Conservation (phyloP, 2,888 invertebrate genomes). For the Caenorhabditis sinica region DNA sequence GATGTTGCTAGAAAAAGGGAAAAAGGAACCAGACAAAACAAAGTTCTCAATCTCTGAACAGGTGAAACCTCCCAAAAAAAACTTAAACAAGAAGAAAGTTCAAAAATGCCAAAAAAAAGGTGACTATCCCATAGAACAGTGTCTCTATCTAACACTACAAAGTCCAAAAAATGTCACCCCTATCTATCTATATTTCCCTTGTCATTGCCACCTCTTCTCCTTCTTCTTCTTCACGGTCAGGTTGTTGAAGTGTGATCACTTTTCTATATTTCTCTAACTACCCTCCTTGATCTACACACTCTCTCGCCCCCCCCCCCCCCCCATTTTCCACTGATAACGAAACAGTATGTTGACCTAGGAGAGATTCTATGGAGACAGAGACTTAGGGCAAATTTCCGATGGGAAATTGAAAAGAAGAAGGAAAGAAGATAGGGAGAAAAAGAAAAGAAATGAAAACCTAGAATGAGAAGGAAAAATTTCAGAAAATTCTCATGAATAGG, state of each 20-base stretch:
- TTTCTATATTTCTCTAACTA: background rate
- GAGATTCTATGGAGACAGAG: conserved; percentile 16
- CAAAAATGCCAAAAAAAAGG: background rate
- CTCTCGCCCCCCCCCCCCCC: background rate
- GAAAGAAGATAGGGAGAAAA: background rate
- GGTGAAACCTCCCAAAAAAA: background rate
- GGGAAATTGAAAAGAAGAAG: background rate
- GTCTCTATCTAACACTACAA: background rate
- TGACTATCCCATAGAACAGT: background rate
- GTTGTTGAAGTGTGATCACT: conserved; percentile 37
- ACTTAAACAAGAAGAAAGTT: background rate
- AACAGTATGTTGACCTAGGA: background rate
- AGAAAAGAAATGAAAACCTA: background rate
- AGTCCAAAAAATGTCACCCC: conserved; percentile 44
- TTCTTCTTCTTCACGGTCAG: background rate
- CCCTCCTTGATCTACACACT: conserved; percentile 18
- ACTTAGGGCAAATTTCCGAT: background rate
- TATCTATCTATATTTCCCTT: too few relatives aligned
- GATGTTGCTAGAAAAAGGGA: too few relatives aligned
- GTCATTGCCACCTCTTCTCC: background rate
- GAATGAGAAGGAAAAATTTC: background rate
- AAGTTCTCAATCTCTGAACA: too few relatives aligned
- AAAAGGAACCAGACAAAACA: too few relatives aligned
- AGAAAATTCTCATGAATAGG: background rate
- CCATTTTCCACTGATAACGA: conserved; percentile 14